Percentiles rank a stretch among this genome's conserved stretches.
These are phyloP conservation scores for Bunonema sp. DNA, from an alignment of 2,888 invertebrate genomes.

Conservation along the genomic window DNA sequence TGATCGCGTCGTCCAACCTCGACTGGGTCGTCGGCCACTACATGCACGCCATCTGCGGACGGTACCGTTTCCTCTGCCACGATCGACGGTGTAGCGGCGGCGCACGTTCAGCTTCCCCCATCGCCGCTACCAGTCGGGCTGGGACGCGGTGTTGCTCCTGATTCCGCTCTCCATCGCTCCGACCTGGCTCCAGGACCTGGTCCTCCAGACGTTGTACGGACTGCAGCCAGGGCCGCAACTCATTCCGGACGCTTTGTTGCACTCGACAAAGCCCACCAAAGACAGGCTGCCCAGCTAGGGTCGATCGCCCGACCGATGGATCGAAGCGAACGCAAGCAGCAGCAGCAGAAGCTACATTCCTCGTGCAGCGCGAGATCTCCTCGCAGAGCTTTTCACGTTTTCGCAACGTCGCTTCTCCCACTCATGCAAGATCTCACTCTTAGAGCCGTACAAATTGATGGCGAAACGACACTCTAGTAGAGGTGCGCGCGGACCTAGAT, in stretches of 20 bases:
- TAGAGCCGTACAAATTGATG: too few relatives aligned
- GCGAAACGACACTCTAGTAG: too few relatives aligned
- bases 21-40: constrained; percentile 31
- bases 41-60: constrained; percentile 23
- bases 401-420: too few relatives aligned
- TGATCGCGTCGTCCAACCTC: constrained; percentile 25
- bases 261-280: not conserved
- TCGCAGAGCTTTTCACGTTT: too few relatives aligned
- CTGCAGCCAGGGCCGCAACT: constrained; percentile 21
- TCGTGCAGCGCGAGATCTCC: too few relatives aligned
- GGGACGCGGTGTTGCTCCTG: constrained; percentile 30
- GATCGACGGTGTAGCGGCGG: not conserved
- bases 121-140: constrained; percentile 20
- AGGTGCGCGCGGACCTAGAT: too few relatives aligned
- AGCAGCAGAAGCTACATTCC: too few relatives aligned
- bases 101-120: constrained; percentile 4
- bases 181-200: constrained; percentile 12
- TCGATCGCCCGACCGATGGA: too few relatives aligned
- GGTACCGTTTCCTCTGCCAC: constrained; percentile 1
- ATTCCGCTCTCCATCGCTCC: constrained; percentile 24
- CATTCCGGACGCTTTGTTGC: constrained; percentile 7
- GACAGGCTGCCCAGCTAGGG: too few relatives aligned
- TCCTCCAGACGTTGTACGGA: constrained; percentile 13
- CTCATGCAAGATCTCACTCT: too few relatives aligned
- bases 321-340: too few relatives aligned